Base-by-base conservation (phyloP, 2,797 vertebrate species). In the Emydoidea blandingii region DNA sequence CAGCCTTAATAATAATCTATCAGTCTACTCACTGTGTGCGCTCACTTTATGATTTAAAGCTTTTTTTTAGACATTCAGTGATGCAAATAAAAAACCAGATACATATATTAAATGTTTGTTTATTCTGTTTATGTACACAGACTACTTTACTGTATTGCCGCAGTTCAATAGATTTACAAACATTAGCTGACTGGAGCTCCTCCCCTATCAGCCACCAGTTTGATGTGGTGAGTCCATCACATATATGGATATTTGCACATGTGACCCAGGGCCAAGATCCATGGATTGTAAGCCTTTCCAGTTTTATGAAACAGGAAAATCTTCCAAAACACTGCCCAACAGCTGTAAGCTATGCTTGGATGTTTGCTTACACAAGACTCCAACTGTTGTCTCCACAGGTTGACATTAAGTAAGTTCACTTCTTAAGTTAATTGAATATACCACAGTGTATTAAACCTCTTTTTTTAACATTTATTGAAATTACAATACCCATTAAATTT, bases 241-340 rank as follows among this genome's bases (percentile, higher is more conserved):
- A 99, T 97, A 99, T 99, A 98, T 99, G 99, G 99, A 99, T 99
- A 97, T 99, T 99, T 98, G 99, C 99, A 94, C 99, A 99, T 34
- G 99, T 99, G 84, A 99, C 99, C 92, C 99, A 99, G 98, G 99
- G 99, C 90, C 99, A 99, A 97, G 99, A 99, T 98, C 99, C 99
- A 2, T 99, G 99, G 99, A 99, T 99, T 98, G 99, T 99, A 98
- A 99, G 99, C 98, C 98, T 99, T 90, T 99, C 99, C 94, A 99
- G 99, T 98, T 99, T 99, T 98, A 98, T 99, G 98, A 99, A 99
- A 90, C 99, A 99, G 97, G 99, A 99, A 97, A 98, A 99, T 97
- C 98, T 99, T 91, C 99, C 99, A 92, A 99, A 99, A 95, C 99
- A 99, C 98, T 99, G 99, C 92, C 98, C 99, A 59, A 99, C 99